Evolutionary conservation across 2,797 vertebrate genomes (phyloP).

Genomic region (Xenops minutus): DNA sequence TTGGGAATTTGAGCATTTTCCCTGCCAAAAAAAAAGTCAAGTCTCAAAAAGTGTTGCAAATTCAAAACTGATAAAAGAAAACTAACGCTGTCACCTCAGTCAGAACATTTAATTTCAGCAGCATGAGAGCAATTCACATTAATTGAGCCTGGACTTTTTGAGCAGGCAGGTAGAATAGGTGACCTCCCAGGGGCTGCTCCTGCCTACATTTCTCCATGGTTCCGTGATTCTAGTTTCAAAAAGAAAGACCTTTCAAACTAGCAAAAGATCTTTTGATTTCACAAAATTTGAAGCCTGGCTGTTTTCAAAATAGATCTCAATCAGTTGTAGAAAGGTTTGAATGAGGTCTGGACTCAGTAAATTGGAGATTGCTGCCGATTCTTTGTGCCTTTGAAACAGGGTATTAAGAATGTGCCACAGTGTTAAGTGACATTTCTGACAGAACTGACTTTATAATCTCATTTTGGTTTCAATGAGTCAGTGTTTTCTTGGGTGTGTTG

Average conservation of each 20-base stretch:
- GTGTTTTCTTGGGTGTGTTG: neutral
- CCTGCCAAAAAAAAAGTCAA: neutral
- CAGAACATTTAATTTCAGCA: neutral
- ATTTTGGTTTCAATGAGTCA: neutral
- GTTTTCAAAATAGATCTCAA: constrained; percentile 44
- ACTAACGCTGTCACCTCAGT: neutral
- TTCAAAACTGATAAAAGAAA: constrained; percentile 2
- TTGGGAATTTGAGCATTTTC: neutral
- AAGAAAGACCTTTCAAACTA: constrained; percentile 19
- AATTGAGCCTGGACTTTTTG: neutral
- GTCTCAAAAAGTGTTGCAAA: neutral
- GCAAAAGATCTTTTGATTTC: constrained; percentile 1
- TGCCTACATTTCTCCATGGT: neutral
- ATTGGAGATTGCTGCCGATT: constrained; percentile 1
- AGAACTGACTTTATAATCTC: neutral
- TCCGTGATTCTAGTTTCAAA: constrained; percentile 14
- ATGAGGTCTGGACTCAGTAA: neutral
- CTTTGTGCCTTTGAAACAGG: constrained; percentile 9
- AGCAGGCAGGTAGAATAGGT: neutral
- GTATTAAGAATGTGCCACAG: accelerated
- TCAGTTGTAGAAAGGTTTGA: constrained; percentile 19
- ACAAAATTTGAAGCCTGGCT: neutral
- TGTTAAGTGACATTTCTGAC: neutral
- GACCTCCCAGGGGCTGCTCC: neutral
- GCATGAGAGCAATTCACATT: neutral